These are phyloP conservation scores for Adelognathus sp. DNA, from an alignment of 2,888 invertebrate species.

Conservation along the genomic window DNA sequence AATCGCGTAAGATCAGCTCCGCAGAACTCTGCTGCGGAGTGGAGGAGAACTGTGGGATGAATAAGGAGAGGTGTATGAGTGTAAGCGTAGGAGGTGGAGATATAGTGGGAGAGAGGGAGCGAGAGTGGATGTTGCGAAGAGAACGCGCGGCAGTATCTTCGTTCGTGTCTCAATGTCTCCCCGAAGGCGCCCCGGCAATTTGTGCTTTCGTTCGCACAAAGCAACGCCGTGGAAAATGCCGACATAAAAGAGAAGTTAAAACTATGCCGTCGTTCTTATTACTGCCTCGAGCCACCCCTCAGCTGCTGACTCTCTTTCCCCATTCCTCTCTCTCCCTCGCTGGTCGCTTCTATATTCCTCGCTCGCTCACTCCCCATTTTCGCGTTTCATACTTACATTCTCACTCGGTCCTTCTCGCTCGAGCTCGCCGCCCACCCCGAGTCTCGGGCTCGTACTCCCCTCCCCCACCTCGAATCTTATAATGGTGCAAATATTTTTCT, in stretches of 20 bases:
- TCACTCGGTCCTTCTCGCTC: constrained; percentile 16
- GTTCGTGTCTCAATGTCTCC: constrained; percentile 80
- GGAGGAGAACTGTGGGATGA: constrained; percentile 41
- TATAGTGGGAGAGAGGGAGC: constrained; percentile 46
- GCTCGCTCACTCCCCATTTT: constrained; percentile 26
- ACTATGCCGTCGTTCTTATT: constrained; percentile 81
- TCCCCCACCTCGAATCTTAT: constrained; percentile 63
- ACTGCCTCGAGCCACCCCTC: constrained; percentile 78
- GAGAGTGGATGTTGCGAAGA: constrained; percentile 60
- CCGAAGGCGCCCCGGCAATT: constrained; percentile 79
- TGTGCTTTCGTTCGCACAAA: constrained; percentile 81
- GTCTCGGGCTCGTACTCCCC: constrained; percentile 14
- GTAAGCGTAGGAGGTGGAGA: constrained; percentile 41
- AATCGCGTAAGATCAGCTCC: constrained; percentile 47
- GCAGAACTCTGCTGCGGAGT: constrained; percentile 22
- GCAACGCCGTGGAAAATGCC: constrained; percentile 77
- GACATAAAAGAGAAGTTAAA: constrained; percentile 81
- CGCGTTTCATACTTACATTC: constrained; percentile 33
- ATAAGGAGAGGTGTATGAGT: constrained; percentile 43
- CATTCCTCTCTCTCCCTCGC: constrained; percentile 43
- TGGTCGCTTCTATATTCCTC: neutral
- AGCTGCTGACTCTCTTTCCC: constrained; percentile 50
- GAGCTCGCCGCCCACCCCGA: constrained; percentile 42
- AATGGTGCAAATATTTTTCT: constrained; percentile 79
- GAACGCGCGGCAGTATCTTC: constrained; percentile 64